Base-by-base conservation (phyloP, 1,140 invertebrate genomes). In the Hyles vespertilio region DNA sequence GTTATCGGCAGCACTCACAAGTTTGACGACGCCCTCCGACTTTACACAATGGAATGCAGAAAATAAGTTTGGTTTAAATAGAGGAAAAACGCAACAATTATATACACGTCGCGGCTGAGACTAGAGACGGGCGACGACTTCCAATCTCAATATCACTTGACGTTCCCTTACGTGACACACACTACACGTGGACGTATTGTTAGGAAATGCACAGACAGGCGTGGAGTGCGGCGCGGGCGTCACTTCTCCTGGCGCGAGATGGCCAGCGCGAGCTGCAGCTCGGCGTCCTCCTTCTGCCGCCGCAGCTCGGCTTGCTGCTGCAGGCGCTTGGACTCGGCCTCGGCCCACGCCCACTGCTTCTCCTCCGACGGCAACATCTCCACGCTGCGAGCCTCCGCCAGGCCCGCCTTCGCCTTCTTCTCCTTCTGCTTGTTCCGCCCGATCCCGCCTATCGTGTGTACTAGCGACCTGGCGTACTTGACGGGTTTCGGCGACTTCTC, bases 291-390 rank as follows among this genome's bases (percentile, higher is more conserved):
- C 59, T 84, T 85, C 56, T 86, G 63, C 33, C 89, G 69, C 43
- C 89, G 66, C 46, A 79, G 81, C 55, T 88, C 84, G 1, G 87
- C 77, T 54, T 90, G 89, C 36, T 82, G 82, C 66, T 91, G 84
- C 44, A 91, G 67, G 6, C 82, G 78, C 48, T 87, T 74, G 45
- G 91, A 91, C 72, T 92, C 91, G n/a, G 89, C 81, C 10, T 90
- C 90, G 3, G 91, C 91, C 91, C 91, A 92, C 5, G 89, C 91
- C 75, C 90, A 79, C 76, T 92, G 91, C 68, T 90, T 82, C 63
- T 91, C 90, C 66, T 92, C 91, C 2, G 78, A 74, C 0, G 85
- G 87, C 59, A 88, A 52, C 6, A 62, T 44, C 53, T 72, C 71
- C 7, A 59, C 55, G n/a, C 69, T 70, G 10, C 56, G 57, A 8